Evolutionary conservation across 2,797 vertebrate genomes (phyloP).

Genomic region (Bovichtus variegatus): DNA sequence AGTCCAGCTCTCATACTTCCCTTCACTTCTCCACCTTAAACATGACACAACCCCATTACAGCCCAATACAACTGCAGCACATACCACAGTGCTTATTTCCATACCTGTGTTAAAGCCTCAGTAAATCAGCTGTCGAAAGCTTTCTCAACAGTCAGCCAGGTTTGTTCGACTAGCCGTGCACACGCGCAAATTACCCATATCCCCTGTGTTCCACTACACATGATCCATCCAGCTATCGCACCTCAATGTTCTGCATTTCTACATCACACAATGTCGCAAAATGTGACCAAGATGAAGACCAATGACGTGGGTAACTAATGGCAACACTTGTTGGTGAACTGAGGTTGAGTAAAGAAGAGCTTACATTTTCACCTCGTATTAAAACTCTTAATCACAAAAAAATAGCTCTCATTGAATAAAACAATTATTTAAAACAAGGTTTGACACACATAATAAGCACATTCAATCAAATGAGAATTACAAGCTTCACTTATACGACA

Average conservation of each 20-base stretch:
- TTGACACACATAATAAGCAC: too few relatives aligned
- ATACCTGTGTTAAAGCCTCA: background rate
- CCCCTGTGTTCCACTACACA: slow-evolving; percentile 5
- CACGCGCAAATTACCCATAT: slow-evolving; percentile 9
- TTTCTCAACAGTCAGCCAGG: slow-evolving; percentile 8
- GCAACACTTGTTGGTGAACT: too few relatives aligned
- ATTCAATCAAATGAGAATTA: too few relatives aligned
- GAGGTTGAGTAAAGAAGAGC: background rate
- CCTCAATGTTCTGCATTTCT: background rate
- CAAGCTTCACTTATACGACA: too few relatives aligned
- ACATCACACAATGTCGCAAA: background rate
- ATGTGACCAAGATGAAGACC: background rate
- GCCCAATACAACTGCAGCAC: background rate
- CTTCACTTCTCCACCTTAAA: background rate
- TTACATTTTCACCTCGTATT: background rate
- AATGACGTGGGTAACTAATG: background rate
- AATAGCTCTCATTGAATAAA: background rate
- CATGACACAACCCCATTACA: background rate
- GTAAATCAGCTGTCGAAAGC: slow-evolving; percentile 14
- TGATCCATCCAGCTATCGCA: background rate
- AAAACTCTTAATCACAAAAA: background rate
- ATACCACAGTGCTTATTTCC: background rate
- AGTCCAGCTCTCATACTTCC: background rate
- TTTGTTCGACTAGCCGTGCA: slow-evolving; percentile 7
- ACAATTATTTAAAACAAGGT: too few relatives aligned